Percentiles rank a stretch among this genome's conserved stretches.
These are phyloP conservation scores for Addax nasomaculatus DNA, from an alignment of 2,113 vertebrate genomes.

Conservation along the genomic window DNA sequence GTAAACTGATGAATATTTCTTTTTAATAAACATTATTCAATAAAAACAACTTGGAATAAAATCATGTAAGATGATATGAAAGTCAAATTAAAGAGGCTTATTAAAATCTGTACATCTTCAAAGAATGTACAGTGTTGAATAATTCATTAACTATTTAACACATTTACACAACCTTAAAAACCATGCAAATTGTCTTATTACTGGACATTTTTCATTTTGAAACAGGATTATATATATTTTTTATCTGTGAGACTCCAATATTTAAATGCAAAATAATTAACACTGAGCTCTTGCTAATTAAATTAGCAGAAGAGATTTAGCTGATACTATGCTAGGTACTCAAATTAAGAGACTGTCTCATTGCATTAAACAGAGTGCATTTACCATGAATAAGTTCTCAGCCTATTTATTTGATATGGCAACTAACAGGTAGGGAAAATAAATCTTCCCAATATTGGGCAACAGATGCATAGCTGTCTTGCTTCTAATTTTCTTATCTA, in stretches of 20 bases:
- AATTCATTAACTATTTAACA: slow-evolving; percentile 73
- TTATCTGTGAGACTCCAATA: slow-evolving; percentile 40
- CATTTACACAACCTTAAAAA: slow-evolving; percentile 41
- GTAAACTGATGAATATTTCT: slow-evolving; percentile 24
- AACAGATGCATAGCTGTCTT: slow-evolving; percentile 27
- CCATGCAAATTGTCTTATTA: slow-evolving; percentile 66
- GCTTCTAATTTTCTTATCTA: slow-evolving; percentile 9
- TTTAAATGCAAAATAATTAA: slow-evolving; percentile 78
- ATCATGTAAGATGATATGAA: slow-evolving; percentile 49
- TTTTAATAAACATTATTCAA: slow-evolving; percentile 51
- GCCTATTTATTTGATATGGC: slow-evolving; percentile 69
- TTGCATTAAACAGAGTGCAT: slow-evolving; percentile 72
- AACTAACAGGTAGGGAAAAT: slow-evolving; percentile 60
- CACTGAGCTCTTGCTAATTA: slow-evolving; percentile 75
- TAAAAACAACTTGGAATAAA: slow-evolving; percentile 64
- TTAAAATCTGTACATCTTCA: slow-evolving; percentile 75
- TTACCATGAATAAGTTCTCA: slow-evolving; percentile 70
- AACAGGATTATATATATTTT: slow-evolving; percentile 25
- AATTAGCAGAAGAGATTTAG: slow-evolving; percentile 74
- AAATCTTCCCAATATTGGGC: slow-evolving; percentile 44
- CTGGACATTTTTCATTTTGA: slow-evolving; percentile 53
- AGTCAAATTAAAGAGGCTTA: slow-evolving; percentile 71
- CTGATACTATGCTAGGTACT: slow-evolving; percentile 66
- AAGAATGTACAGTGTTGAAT: slow-evolving; percentile 64
- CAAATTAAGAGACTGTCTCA: slow-evolving; percentile 74